Base-by-base conservation (phyloP, 1,140 invertebrate species). In the Hylyphantes graminicola region DNA sequence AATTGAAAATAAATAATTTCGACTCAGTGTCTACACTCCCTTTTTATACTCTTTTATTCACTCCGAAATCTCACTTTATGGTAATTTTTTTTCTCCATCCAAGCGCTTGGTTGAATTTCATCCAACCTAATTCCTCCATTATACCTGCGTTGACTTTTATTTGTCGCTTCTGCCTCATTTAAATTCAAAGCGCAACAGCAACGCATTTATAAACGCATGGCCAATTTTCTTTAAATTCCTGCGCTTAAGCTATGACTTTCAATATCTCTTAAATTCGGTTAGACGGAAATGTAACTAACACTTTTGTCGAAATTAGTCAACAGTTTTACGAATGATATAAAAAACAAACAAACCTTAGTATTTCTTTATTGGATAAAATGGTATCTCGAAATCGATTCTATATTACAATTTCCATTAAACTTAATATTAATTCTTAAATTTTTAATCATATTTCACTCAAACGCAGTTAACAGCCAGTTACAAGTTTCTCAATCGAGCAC, bases 231-330 rank as follows among this genome's bases (percentile, higher is more conserved):
- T 70, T 81, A 73, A 61, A 81, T 73, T 73, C 73, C 79, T 48
- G 11, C 57, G 68, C 79, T 81, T 81, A 73, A 61, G 77, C 67
- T 63, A 63, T 81, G 79, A 81, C 67, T 81, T 81, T 81, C 79
- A 81, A 81, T 81, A 81, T 81, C 79, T 61, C 53, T 53, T 80
- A 19, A 15, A 61, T 35, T 68, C 68, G 4, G 54, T 35, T 35
- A 2, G 35, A 35, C 35, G 35, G 5, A 35, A 35, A 35, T 35
- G 1, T 5, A 35, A 35, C 35, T 35, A 35, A 35, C 35, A 35
- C 2, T 35, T 35, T 35, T 35, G 35, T 35, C 35, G 35, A 35
- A 35, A 35, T 35, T 35, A 35, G 35, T 35, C 35, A 35, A 35
- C 35, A 35, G 35, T 35, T 35, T 35, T 2, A 35, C 35, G 5